Evolutionary conservation across 2,888 invertebrate species (phyloP).

Genomic region (Cyrtodaria siliqua): DNA sequence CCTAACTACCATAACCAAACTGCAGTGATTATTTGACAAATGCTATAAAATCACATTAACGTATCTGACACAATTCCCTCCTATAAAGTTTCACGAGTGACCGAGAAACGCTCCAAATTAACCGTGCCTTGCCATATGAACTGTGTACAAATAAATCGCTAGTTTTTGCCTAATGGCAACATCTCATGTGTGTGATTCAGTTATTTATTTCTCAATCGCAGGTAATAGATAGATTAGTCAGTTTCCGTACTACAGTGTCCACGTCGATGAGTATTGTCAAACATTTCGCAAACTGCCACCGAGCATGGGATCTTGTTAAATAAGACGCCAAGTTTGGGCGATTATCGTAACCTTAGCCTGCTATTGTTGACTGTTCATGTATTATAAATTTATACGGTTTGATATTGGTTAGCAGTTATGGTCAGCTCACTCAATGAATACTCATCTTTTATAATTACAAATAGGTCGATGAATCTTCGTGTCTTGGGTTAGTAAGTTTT

Average conservation of each 20-base stretch:
- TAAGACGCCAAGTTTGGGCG: slow-evolving; percentile 25
- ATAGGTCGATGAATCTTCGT: slow-evolving; percentile 4
- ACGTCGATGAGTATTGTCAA: slow-evolving; percentile 33
- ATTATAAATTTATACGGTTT: no score
- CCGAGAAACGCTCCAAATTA: slow-evolving; percentile 19
- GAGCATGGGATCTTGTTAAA: slow-evolving; percentile 14
- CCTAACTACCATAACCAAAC: no score
- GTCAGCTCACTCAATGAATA: no score
- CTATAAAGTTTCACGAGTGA: slow-evolving; percentile 36
- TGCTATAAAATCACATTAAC: no score
- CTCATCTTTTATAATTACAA: not conserved
- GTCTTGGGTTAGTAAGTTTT: not conserved
- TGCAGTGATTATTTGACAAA: no score
- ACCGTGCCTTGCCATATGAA: slow-evolving; percentile 8
- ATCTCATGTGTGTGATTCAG: slow-evolving; percentile 15
- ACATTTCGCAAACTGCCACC: slow-evolving; percentile 3
- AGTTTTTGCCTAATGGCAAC: slow-evolving; percentile 29
- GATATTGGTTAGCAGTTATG: no score
- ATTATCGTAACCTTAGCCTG: slow-evolving; percentile 22
- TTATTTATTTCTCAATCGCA: slow-evolving; percentile 29
- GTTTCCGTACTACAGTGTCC: slow-evolving; percentile 15
- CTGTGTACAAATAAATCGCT: slow-evolving; percentile 7
- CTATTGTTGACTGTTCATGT: slow-evolving; percentile 29
- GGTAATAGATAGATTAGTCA: slow-evolving; percentile 33
- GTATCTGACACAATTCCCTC: slow-evolving; percentile 8